Evolutionary conservation across 2,113 vertebrate species (phyloP).

Genomic region (Antechinus flavipes): DNA sequence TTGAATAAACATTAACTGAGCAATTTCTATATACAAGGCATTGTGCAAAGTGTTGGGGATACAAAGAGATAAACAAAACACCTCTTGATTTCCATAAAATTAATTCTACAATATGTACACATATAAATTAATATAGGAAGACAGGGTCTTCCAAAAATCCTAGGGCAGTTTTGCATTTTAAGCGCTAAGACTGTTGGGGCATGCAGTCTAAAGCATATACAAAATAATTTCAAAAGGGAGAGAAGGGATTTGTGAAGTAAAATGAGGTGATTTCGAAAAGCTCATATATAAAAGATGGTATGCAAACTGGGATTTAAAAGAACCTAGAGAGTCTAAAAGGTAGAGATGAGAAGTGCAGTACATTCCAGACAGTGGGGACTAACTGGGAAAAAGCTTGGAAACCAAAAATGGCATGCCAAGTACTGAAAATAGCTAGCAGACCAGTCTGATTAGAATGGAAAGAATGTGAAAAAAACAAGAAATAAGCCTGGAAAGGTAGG

Average conservation of each 20-base stretch:
- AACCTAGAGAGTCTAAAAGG: background rate
- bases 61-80: background rate
- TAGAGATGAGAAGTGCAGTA: background rate
- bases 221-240: background rate
- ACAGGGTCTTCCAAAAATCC: background rate
- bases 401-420: background rate
- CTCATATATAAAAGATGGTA: background rate
- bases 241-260: background rate
- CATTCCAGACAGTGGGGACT: background rate
- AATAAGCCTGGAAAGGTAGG: background rate
- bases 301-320: background rate
- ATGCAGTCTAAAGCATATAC: background rate
- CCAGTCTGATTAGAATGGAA: background rate
- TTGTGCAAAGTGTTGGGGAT: background rate
- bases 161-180: background rate
- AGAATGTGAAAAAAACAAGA: background rate
- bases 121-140: background rate
- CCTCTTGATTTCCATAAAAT: background rate
- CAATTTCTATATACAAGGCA: background rate
- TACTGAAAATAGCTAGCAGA: background rate
- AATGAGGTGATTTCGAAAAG: background rate
- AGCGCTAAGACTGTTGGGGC: background rate
- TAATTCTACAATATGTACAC: background rate
- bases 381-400: background rate
- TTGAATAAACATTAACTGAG: background rate